These are phyloP conservation scores for Scolopax rusticola DNA, from an alignment of 2,797 vertebrate genomes.

Conservation along the genomic window DNA sequence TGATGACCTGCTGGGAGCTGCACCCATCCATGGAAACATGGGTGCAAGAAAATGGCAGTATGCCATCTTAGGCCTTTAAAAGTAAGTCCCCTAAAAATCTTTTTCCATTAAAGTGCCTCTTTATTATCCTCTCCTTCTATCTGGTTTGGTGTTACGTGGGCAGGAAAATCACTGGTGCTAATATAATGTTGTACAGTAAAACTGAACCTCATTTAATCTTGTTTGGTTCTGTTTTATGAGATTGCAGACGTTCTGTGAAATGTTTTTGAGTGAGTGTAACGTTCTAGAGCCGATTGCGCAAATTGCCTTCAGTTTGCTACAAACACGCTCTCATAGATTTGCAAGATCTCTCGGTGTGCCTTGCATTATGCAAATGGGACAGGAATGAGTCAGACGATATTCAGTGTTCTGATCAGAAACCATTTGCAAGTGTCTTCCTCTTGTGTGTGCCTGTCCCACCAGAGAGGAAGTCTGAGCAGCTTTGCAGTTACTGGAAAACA, in stretches of 20 bases:
- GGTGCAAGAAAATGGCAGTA: neutral
- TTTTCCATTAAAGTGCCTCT: neutral
- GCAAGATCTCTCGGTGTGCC: neutral
- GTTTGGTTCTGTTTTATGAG: neutral
- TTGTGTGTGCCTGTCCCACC: neutral
- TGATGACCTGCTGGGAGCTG: neutral
- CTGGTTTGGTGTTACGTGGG: neutral
- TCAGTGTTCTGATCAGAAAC: neutral
- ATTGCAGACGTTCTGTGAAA: neutral
- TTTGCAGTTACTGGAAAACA: constrained; percentile 8
- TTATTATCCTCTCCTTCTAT: neutral
- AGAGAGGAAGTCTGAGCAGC: constrained; percentile 36
- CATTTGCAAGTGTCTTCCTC: constrained; percentile 41
- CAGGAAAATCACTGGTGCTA: neutral
- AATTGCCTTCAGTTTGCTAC: neutral
- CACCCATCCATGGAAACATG: neutral
- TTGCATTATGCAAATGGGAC: neutral
- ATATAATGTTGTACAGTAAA: neutral
- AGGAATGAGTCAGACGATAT: neutral
- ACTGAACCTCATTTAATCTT: neutral
- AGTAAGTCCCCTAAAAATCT: neutral
- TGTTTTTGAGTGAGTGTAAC: neutral
- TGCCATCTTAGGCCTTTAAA: neutral
- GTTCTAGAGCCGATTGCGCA: neutral
- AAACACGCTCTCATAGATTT: neutral